Percentiles rank a stretch among this genome's conserved stretches.
These are phyloP conservation scores for Lepidurus couesii DNA, from an alignment of 1,140 invertebrate species.

Conservation along the genomic window DNA sequence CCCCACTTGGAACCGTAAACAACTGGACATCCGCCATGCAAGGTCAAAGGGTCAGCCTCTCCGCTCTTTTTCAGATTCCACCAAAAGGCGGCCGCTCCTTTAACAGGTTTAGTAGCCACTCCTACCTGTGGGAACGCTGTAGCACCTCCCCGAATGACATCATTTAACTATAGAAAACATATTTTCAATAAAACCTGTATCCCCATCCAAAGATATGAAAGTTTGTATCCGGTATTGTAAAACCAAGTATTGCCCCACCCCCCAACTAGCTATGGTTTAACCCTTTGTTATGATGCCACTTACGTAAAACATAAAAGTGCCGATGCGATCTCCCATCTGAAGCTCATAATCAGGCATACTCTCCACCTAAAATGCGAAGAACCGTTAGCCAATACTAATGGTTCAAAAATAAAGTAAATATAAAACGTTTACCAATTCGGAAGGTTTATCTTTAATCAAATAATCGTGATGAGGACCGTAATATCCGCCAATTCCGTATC, in stretches of 20 bases:
- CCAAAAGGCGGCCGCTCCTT: conserved; percentile 43
- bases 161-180: conserved; percentile 37
- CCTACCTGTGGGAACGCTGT: conserved; percentile 44
- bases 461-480: conserved; percentile 62
- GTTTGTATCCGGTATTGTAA: conserved; percentile 7
- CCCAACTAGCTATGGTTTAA: no score
- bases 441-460: conserved; percentile 42
- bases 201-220: background rate
- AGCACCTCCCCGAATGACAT: conserved; percentile 42
- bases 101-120: conserved; percentile 39
- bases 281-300: conserved; percentile 40
- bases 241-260: no score
- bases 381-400: no score
- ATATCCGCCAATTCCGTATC: conserved; percentile 62
- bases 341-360: conserved; percentile 37
- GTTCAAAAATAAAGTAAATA: no score
- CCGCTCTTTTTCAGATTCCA: conserved; percentile 41
- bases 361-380: background rate
- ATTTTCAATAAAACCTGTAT: background rate
- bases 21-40: conserved; percentile 43
- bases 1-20: conserved; percentile 43
- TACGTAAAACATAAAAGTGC: conserved; percentile 57
- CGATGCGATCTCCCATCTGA: conserved; percentile 50
- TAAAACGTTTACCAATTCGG: conserved; percentile 37
- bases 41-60: conserved; percentile 36